Percentiles rank a stretch among this genome's conserved stretches.
These are phyloP conservation scores for Montipora capitata DNA, from an alignment of 92 coral and sea anemone genomes.

Conservation along the genomic window DNA sequence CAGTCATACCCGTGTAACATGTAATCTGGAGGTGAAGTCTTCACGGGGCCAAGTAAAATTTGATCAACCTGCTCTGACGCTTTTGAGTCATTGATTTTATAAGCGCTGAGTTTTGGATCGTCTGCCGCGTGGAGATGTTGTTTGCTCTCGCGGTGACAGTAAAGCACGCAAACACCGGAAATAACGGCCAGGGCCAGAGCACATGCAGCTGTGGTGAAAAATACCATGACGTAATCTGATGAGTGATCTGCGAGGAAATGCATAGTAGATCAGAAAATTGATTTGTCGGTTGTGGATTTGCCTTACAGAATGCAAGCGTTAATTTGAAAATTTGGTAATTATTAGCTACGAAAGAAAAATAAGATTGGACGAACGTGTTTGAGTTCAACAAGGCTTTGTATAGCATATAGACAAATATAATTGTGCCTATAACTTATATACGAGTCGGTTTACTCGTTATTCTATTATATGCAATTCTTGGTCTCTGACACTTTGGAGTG, in stretches of 20 bases:
- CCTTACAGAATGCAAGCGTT: too few relatives aligned
- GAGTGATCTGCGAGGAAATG: constrained; percentile 16
- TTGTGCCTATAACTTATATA: too few relatives aligned
- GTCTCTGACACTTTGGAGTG: too few relatives aligned
- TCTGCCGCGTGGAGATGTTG: constrained; percentile 18
- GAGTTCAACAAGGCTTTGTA: too few relatives aligned
- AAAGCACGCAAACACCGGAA: constrained; percentile 15
- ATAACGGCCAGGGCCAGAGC: constrained; percentile 33
- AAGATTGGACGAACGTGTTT: too few relatives aligned
- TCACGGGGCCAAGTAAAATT: constrained; percentile 28
- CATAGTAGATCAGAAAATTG: background rate
- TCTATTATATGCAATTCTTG: too few relatives aligned
- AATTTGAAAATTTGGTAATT: too few relatives aligned
- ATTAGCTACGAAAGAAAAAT: too few relatives aligned
- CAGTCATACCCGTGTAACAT: constrained; percentile 25
- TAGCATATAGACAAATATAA: too few relatives aligned
- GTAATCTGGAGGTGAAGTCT: constrained; percentile 42
- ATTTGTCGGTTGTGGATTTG: too few relatives aligned
- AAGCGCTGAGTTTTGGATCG: constrained; percentile 18
- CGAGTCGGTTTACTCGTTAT: too few relatives aligned
- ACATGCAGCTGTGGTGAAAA: constrained; percentile 29
- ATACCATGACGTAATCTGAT: constrained; percentile 35
- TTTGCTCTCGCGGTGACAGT: constrained; percentile 29
- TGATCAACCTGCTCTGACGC: constrained; percentile 3
- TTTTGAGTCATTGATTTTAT: constrained; percentile 13